A percentile compares a stretch with the other conserved stretches of the same genome.
phyloP scores from a whole-genome alignment of 2,113 vertebrate genomes.

The Muntiacus reevesi region DNA sequence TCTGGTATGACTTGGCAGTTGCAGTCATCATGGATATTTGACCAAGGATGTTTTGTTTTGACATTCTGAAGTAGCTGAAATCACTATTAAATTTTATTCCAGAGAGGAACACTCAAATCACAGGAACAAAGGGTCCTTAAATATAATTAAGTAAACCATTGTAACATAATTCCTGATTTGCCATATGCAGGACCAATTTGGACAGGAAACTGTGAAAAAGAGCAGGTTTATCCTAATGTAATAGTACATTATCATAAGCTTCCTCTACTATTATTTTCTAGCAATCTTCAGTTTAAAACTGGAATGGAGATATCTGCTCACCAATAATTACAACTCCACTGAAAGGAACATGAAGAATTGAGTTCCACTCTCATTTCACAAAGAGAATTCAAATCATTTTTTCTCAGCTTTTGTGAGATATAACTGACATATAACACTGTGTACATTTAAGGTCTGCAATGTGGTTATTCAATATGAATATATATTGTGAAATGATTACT shows the following conservation, averaged over 20 bases:
- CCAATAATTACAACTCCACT: neutral
- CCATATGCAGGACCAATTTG: neutral
- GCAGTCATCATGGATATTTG: neutral
- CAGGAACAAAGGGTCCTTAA: neutral
- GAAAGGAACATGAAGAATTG: neutral
- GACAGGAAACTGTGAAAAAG: neutral
- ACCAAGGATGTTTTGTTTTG: conserved; percentile 16
- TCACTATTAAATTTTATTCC: conserved; percentile 27
- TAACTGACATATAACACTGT: neutral
- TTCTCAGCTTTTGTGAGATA: neutral
- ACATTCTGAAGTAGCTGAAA: conserved; percentile 22
- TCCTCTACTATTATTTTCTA: neutral
- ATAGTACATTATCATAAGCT: neutral
- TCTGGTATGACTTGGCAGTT: neutral
- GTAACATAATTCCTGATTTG: neutral
- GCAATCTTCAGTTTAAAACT: neutral
- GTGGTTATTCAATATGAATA: neutral
- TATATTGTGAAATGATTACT: neutral
- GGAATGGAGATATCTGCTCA: neutral
- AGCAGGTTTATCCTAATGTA: neutral
- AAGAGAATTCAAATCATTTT: neutral
- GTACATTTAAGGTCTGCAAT: neutral
- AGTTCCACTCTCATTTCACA: neutral
- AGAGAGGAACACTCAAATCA: neutral
- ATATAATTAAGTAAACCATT: neutral